phyloP scores from a whole-genome alignment of 2,113 vertebrate species.

The Puffinus mauretanicus region DNA sequence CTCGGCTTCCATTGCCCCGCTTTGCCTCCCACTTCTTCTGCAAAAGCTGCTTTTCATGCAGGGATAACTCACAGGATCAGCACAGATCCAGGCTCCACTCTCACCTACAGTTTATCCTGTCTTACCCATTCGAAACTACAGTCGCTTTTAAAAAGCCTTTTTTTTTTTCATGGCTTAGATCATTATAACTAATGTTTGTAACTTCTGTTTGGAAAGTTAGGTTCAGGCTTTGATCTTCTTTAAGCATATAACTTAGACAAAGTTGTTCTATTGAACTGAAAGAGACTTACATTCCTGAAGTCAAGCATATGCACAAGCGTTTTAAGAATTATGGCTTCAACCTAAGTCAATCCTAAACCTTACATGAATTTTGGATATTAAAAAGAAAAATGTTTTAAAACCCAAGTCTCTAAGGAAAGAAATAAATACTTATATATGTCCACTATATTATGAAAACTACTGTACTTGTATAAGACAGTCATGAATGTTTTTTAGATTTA shows the following conservation, averaged over 20 bases:
- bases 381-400: conserved; percentile 63
- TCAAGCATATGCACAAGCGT: neutral
- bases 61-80: neutral
- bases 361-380: conserved; percentile 67
- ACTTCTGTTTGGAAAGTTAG: conserved; percentile 13
- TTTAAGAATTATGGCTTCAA: conserved; percentile 47
- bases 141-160: neutral
- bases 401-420: conserved; percentile 50
- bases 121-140: neutral
- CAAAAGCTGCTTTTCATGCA: neutral
- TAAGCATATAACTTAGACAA: conserved; percentile 40
- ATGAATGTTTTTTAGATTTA: conserved; percentile 70
- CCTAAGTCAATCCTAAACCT: conserved; percentile 64
- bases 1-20: neutral
- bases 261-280: conserved; percentile 55
- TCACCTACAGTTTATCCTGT: neutral
- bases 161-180: neutral
- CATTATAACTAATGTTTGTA: conserved; percentile 27
- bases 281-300: conserved; percentile 47
- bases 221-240: conserved; percentile 47
- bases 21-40: neutral
- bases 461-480: conserved; percentile 23
- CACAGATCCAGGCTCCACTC: neutral
- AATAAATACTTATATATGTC: conserved; percentile 71
- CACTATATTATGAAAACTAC: conserved; percentile 55